Evolutionary conservation across 2,113 vertebrate genomes (phyloP).

Genomic region (Kryptolebias marmoratus): DNA sequence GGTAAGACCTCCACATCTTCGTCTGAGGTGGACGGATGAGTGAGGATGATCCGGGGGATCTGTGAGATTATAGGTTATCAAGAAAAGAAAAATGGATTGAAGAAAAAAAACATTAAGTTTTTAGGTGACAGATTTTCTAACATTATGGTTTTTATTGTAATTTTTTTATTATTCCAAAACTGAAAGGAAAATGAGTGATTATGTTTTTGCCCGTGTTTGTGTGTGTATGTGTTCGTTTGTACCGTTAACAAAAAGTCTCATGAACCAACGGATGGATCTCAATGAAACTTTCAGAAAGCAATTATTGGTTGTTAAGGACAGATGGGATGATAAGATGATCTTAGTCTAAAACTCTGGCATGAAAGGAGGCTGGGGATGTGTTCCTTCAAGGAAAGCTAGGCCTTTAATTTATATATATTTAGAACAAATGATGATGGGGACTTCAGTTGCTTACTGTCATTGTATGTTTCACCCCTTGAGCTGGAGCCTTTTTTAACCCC

Average conservation of each 20-base stretch:
- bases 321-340: no score
- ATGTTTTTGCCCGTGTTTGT: no score
- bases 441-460: slow-evolving; percentile 77
- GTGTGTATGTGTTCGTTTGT: no score
- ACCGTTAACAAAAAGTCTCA: no score
- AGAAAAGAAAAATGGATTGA: slow-evolving; percentile 4
- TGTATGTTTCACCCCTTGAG: slow-evolving; percentile 66
- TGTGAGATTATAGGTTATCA: slow-evolving; percentile 58
- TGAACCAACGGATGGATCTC: no score
- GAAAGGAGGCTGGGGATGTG: no score
- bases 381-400: no score
- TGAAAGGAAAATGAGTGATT: no score
- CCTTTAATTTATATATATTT: no score
- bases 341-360: no score
- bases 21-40: slow-evolving; percentile 86
- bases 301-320: no score
- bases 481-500: slow-evolving; percentile 57
- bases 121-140: neutral
- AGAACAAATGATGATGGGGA: neutral
- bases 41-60: slow-evolving; percentile 88
- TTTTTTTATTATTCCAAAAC: neutral
- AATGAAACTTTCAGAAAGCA: no score
- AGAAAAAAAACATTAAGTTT: neutral
- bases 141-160: neutral
- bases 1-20: slow-evolving; percentile 82